phyloP scores from a whole-genome alignment of 2,888 invertebrate genomes.

The Drosophila tanythrix region DNA sequence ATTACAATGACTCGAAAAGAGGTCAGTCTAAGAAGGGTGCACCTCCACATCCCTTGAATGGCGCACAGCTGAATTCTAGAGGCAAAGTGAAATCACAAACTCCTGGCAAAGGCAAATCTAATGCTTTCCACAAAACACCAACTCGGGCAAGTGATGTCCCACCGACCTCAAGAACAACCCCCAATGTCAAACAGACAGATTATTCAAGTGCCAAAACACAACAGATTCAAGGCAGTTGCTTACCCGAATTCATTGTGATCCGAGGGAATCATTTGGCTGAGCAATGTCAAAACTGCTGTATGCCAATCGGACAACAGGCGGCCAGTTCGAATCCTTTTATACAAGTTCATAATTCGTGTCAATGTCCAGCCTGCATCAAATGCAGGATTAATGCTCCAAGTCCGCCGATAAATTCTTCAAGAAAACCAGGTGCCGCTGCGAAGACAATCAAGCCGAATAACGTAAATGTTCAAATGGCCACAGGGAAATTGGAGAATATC shows the following conservation, averaged over 20 bases:
- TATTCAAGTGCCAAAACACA: not conserved
- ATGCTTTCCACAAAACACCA: not conserved
- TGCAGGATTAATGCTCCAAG: not conserved
- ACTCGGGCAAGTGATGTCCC: not conserved
- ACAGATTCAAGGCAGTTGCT: not conserved
- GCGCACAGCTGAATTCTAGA: not conserved
- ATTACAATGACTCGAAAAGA: not conserved
- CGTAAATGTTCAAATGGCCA: not conserved
- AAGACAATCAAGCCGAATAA: not conserved
- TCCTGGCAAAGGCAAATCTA: not conserved
- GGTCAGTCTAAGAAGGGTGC: not conserved
- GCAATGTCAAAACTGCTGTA: not conserved
- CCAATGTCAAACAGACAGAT: not conserved
- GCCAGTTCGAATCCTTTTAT: not conserved
- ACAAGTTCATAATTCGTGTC: not conserved
- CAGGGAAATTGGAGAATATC: not conserved
- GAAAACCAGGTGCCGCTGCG: not conserved
- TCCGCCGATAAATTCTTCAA: not conserved
- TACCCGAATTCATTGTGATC: not conserved
- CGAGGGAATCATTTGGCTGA: not conserved
- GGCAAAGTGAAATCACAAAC: not conserved
- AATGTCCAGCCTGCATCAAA: constrained; percentile 1
- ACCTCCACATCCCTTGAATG: not conserved
- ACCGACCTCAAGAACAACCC: not conserved
- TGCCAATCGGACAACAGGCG: not conserved